phyloP scores from a whole-genome alignment of 2,797 vertebrate species.

The Sphenodon punctatus region DNA sequence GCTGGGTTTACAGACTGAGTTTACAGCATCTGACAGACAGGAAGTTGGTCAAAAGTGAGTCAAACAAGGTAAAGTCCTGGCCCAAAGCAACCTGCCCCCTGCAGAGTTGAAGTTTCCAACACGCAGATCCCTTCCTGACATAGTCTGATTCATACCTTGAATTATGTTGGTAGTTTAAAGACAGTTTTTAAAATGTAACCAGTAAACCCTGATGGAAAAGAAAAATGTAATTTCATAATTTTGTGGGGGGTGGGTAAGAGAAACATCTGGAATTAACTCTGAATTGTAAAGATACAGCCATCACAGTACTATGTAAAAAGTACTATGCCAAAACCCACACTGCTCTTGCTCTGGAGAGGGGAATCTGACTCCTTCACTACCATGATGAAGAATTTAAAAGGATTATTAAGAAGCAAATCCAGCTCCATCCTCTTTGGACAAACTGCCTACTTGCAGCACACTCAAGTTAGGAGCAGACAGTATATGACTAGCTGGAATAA shows the following conservation, averaged over 20 bases:
- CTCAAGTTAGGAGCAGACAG: neutral
- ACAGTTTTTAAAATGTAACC: constrained; percentile 22
- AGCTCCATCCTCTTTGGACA: neutral
- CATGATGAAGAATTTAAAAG: neutral
- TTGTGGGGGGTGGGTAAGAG: neutral
- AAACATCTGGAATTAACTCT: constrained; percentile 39
- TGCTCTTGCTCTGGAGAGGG: neutral
- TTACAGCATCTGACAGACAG: neutral
- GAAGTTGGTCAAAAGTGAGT: neutral
- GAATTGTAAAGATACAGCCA: constrained; percentile 2
- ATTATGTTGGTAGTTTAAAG: constrained; percentile 14
- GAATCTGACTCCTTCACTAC: neutral
- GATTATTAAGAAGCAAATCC: neutral
- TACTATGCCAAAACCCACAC: neutral
- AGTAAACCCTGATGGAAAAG: constrained; percentile 31
- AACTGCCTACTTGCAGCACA: neutral
- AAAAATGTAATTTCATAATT: constrained; percentile 29
- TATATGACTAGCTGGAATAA: neutral
- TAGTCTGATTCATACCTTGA: neutral
- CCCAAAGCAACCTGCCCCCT: neutral
- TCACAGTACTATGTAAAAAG: neutral
- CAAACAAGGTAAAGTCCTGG: neutral
- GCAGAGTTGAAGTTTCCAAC: neutral
- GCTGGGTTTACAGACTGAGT: neutral
- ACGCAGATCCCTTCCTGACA: neutral